Conservation (phyloP, 1,140 invertebrate genomes). For the Drosophila pseudoananassae region DNA sequence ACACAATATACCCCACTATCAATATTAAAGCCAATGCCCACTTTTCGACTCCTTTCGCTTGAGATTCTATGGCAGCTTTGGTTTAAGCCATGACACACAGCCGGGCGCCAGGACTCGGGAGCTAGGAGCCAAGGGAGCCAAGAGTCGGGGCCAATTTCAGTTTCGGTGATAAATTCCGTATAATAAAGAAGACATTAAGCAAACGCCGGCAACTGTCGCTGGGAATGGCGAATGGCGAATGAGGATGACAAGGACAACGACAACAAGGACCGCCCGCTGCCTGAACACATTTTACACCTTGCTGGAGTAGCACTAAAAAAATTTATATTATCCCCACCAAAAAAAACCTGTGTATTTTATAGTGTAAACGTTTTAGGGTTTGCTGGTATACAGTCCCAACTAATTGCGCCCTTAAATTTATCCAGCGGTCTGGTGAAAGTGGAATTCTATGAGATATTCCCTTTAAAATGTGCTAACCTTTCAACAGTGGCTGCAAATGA, state of each 20-base stretch:
- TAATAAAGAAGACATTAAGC: conserved; percentile 82
- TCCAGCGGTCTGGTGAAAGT: not conserved
- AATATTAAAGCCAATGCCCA: conserved; percentile 22
- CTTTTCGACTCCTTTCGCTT: conserved; percentile 13
- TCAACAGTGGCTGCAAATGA: conserved; percentile 6
- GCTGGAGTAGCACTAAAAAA: conserved; percentile 51
- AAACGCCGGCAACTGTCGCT: conserved; percentile 54
- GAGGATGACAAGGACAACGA: conserved; percentile 52
- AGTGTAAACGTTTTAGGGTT: conserved; percentile 69
- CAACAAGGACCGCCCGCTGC: conserved; percentile 66
- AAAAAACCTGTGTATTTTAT: conserved; percentile 53
- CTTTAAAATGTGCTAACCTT: not conserved
- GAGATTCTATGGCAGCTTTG: conserved; percentile 22
- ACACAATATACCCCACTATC: not conserved
- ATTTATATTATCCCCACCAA: conserved; percentile 59
- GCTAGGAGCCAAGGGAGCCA: conserved; percentile 7
- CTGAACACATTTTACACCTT: conserved; percentile 64
- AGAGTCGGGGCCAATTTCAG: conserved; percentile 66
- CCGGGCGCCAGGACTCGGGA: conserved; percentile 4
- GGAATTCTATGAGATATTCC: conserved; percentile 1
- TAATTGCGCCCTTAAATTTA: conserved; percentile 35
- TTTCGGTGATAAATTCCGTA: conserved; percentile 80
- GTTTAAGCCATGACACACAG: conserved; percentile 28
- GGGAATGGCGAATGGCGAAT: conserved; percentile 36
- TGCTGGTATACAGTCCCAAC: conserved; percentile 29